Evolutionary conservation across 2,113 vertebrate species (phyloP), one percentile per base, ranked within the genome.

Genomic region (Oncorhynchus tshawytscha): DNA sequence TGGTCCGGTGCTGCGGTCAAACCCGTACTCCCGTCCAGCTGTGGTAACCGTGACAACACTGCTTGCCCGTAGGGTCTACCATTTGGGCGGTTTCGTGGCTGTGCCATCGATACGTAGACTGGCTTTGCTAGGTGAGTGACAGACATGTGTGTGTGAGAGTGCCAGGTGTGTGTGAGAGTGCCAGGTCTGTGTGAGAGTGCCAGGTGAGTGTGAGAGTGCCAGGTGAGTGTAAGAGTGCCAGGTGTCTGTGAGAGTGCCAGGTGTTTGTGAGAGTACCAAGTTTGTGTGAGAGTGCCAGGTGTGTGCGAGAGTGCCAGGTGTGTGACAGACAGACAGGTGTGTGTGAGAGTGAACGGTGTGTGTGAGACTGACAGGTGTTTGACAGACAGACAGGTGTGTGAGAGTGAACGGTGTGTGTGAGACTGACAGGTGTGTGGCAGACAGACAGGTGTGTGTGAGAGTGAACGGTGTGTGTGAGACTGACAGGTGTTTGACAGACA

Each of bases 71-170:
- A 92, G 90, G 70, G 73, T 93, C 25, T 92, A 79, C 86, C 92
- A 90, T 3, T 82, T 95, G 81, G 89, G 94, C 72, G 94, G 94
- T 67, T 94, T 88, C 0, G 70, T 95, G 88, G 94, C 89, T 4
- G 80, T 92, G 20, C 91, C 94, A 4, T 91, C 92, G 62, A 92
- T 91, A 79, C 92, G 89, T 75, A 90, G 89, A 72, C 89, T 96
- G 78, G 90, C 87, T 11, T 93, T 91, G 67, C 87, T 87, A 89
- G 95, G 95, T 96, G 89, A 91, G 95, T 92, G 39, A 22, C n/a
- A 18, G 77, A 75, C 12, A 68, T 15, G 60, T 64, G 57, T 60
- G 22, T 64, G 20, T 24, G 60, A 34, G 31, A 34, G 31, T 6
- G 31, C 31, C 31, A 34, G 1, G 31, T 31, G 5, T 31, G 4